Evolutionary conservation across 2,797 vertebrate species (phyloP).

Genomic region (Ctenopoma multispine): DNA sequence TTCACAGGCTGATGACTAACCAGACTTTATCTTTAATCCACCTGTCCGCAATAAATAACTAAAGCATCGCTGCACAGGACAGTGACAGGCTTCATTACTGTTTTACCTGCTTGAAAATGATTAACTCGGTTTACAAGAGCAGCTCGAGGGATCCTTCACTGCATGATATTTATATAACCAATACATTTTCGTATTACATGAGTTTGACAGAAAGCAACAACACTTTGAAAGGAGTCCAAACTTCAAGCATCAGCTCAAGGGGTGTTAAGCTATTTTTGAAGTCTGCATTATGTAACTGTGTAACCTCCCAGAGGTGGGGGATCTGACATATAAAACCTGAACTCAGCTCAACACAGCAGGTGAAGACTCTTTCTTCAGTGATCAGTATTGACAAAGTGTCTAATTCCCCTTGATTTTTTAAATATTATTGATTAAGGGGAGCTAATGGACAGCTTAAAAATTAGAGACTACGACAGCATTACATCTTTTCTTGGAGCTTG

Average conservation of each 20-base stretch:
- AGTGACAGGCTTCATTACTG: not conserved
- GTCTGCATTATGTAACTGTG: not conserved
- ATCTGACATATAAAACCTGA: conserved; percentile 6
- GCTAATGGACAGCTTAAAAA: conserved; percentile 15
- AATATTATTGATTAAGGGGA: not conserved
- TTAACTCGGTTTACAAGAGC: conserved; percentile 3
- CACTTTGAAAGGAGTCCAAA: not conserved
- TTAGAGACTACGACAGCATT: conserved; percentile 83
- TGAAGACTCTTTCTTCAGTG: not conserved
- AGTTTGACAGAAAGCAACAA: not conserved
- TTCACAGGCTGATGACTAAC: not conserved
- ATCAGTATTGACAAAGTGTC: not conserved
- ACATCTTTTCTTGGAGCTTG: conserved; percentile 86
- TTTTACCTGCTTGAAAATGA: conserved; percentile 28
- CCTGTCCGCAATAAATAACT: not conserved
- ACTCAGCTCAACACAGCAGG: not conserved
- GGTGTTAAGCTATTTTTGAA: not conserved
- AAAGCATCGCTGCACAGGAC: not conserved
- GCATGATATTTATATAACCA: too few relatives aligned
- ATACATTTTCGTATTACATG: not conserved
- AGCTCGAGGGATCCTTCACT: not conserved
- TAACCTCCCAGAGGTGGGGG: conserved; percentile 26
- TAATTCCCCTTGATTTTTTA: not conserved
- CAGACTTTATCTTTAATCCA: conserved; percentile 23
- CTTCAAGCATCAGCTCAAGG: not conserved